Conservation (phyloP, 2,797 vertebrate species). For the Falco concolor region DNA sequence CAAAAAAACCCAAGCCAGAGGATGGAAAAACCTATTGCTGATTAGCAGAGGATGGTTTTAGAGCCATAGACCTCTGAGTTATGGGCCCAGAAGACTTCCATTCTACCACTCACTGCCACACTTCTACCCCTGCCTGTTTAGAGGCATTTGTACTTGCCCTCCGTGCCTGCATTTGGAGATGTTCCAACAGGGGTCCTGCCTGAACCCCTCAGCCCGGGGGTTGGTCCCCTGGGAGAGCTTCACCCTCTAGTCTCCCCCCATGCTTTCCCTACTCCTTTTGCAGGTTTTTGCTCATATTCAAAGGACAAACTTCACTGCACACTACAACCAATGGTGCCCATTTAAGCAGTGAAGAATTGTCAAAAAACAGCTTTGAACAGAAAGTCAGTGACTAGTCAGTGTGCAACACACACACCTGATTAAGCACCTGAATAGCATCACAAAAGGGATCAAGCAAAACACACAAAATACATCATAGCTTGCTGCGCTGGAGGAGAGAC, state of each 20-base stretch:
- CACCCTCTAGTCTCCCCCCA: rapidly evolving
- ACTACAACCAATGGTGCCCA: background rate
- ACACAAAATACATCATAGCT: background rate
- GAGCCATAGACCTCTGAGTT: background rate
- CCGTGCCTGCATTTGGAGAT: rapidly evolving
- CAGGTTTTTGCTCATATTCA: background rate
- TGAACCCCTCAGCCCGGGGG: rapidly evolving
- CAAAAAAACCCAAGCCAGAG: rapidly evolving
- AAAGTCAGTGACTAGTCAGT: background rate
- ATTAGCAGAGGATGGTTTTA: background rate
- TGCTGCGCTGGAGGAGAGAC: too few species aligned
- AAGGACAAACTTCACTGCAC: background rate
- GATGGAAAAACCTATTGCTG: too few species aligned
- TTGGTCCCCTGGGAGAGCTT: background rate
- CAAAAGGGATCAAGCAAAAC: background rate
- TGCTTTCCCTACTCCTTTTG: background rate
- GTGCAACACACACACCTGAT: too few species aligned
- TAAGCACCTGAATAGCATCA: background rate
- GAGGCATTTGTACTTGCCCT: rapidly evolving
- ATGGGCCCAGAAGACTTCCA: conserved; percentile 1
- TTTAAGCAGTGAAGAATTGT: background rate
- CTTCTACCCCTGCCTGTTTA: rapidly evolving
- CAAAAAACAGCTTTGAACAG: background rate
- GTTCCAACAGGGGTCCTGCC: rapidly evolving
- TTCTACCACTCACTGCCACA: background rate